Evolutionary conservation across 2,113 vertebrate genomes (phyloP).

Genomic region (Aldabrachelys gigantea): DNA sequence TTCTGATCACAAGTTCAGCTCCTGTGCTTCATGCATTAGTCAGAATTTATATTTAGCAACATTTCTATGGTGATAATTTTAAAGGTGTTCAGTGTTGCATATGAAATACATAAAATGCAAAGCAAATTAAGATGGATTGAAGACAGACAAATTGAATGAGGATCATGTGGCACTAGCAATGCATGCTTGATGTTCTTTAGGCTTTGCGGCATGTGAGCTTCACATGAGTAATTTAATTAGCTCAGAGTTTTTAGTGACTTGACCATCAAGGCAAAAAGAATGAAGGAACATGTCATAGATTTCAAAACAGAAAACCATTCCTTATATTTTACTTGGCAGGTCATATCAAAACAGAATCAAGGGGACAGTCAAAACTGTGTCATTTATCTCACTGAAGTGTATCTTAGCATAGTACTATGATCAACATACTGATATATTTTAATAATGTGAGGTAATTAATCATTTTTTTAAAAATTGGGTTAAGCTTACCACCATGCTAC

Average conservation of each 20-base stretch:
- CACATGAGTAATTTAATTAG: not conserved
- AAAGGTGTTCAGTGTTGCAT: not conserved
- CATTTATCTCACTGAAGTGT: rapidly evolving
- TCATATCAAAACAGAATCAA: not conserved
- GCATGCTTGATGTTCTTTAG: not conserved
- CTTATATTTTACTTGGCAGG: not conserved
- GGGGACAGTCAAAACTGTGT: not conserved
- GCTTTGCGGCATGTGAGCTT: not conserved
- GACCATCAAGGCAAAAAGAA: not conserved
- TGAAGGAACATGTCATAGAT: not conserved
- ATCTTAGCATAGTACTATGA: not conserved
- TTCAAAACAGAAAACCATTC: not conserved
- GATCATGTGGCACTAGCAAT: not conserved
- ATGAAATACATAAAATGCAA: constrained; percentile 1
- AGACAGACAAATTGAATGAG: not conserved
- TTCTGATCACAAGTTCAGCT: not conserved
- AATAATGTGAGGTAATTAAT: not conserved
- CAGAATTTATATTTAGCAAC: not conserved
- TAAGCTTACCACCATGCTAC: not conserved
- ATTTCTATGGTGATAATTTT: not conserved
- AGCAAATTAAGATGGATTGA: constrained; percentile 6
- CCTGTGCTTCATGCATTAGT: not conserved
- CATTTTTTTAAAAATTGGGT: not conserved
- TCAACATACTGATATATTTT: not conserved
- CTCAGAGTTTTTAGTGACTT: not conserved